Conservation (phyloP, 1,140 invertebrate genomes). For the Luehdorfia chinensis region DNA sequence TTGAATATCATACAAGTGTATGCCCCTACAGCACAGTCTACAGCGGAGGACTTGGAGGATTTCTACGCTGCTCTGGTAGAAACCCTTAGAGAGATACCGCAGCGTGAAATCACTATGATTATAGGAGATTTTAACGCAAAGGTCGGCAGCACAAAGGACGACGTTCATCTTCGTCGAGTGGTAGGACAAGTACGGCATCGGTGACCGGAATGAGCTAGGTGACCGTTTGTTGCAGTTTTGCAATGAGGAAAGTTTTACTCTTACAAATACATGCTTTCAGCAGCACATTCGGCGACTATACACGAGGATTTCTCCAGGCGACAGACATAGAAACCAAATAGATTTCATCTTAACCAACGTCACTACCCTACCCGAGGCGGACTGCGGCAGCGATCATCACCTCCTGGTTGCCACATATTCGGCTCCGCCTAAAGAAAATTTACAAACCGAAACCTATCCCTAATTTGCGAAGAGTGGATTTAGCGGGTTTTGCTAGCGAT, state of each 20-base stretch:
- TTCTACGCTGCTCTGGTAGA: no score
- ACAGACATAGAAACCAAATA: slow-evolving; percentile 3
- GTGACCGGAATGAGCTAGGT: no score
- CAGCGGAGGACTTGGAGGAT: no score
- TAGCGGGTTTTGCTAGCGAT: no score
- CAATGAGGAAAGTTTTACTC: neutral
- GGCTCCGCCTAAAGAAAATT: no score
- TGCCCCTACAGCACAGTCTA: slow-evolving; percentile 19
- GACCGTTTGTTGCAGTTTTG: neutral
- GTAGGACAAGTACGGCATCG: no score
- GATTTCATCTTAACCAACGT: slow-evolving; percentile 3
- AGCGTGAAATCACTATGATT: neutral
- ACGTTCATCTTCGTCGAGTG: neutral
- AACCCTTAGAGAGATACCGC: neutral
- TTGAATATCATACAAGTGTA: slow-evolving; percentile 25
- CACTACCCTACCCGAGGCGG: slow-evolving; percentile 11
- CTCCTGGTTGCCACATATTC: slow-evolving; percentile 12
- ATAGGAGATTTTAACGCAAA: slow-evolving; percentile 16
- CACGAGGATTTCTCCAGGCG: slow-evolving; percentile 4
- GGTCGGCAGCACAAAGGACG: slow-evolving; percentile 10
- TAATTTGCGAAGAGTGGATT: no score
- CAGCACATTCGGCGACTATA: slow-evolving; percentile 11
- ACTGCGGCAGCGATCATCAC: slow-evolving; percentile 17
- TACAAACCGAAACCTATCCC: no score
- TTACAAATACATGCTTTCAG: neutral